These are phyloP conservation scores for Drosophila insularis DNA, from an alignment of 1,140 invertebrate genomes.

Conservation along the genomic window DNA sequence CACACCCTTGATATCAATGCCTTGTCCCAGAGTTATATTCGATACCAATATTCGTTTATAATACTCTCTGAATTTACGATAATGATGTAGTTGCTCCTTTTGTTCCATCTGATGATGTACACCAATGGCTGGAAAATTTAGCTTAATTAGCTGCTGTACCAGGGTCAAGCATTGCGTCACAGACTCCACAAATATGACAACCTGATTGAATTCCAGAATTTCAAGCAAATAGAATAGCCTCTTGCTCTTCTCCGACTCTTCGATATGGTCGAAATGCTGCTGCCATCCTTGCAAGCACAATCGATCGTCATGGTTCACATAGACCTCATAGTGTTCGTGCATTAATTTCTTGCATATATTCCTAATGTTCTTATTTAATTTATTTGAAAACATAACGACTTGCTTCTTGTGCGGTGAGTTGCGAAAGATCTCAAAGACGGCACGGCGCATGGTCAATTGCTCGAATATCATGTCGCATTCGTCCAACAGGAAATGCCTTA, in stretches of 20 bases:
- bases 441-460: conserved; percentile 97
- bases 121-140: conserved; percentile 99
- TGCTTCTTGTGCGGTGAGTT: conserved; percentile 99
- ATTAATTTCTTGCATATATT: conserved; percentile 99
- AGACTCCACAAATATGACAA: conserved; percentile 99
- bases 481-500: conserved; percentile 99
- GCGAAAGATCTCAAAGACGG: conserved; percentile 99
- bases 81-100: conserved; percentile 96
- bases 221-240: conserved; percentile 99
- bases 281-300: conserved; percentile 99
- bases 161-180: conserved; percentile 99
- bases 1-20: conserved; percentile 98
- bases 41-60: conserved; percentile 94
- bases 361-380: conserved; percentile 98
- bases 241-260: conserved; percentile 99
- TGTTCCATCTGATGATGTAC: conserved; percentile 99
- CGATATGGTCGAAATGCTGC: conserved; percentile 99
- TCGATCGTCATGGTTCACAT: conserved; percentile 99
- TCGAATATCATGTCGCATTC: conserved; percentile 99
- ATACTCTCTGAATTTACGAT: conserved; percentile 99
- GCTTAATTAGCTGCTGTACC: conserved; percentile 96
- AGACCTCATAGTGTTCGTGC: conserved; percentile 99
- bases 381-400: conserved; percentile 99
- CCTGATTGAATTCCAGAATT: conserved; percentile 99
- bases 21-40: conserved; percentile 90